Evolutionary conservation across 2,888 invertebrate species (phyloP), one percentile per base, ranked within the genome.

Genomic region (Leucophenga montana): DNA sequence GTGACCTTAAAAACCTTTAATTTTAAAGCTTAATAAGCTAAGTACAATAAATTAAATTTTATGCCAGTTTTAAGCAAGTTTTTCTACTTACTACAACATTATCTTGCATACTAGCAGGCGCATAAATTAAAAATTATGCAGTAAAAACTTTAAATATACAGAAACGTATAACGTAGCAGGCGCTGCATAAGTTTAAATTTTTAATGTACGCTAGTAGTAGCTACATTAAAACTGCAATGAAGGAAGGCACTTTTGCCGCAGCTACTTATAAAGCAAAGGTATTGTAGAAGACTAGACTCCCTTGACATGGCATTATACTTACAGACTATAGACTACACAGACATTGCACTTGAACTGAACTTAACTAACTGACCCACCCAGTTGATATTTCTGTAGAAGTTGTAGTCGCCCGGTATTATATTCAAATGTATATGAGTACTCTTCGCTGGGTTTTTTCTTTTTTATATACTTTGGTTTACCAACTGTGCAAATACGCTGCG

Each of bases 281-380:
- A 16, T 39, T 5, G 39, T 11, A 39, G 39, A 39, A 39, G 33
- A 46, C 44, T 57, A 20, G 11, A 46, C 20, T 59, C 62, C 46
- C 62, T 48, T 18, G 48, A 64, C 62, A 22, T 62, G 9, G 66
- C 27, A 48, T 48, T 48, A 50, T 20, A 39, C 13, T 59, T 4
- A 16, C 33, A 31, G 31, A 53, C 50, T 27, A 50, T 9, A 5
- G 11, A 33, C 53, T 50, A 54, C 62, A 33, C 66, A 71, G 71
- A 68, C 66, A 62, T 72, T 79, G 77, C 77, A 76, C 80, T 82
- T 80, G 78, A 83, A 82, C 69, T 62, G 57, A 70, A 77, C 16
- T 67, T 64, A 22, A 64, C 20, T 27, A 57, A 44, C 13, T 64
- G 62, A 39, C 48, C 62, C 62, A 39, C 46, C 62, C 62, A 64